Evolutionary conservation across 1,140 invertebrate species (phyloP).

Genomic region (Agrypnia vestita): DNA sequence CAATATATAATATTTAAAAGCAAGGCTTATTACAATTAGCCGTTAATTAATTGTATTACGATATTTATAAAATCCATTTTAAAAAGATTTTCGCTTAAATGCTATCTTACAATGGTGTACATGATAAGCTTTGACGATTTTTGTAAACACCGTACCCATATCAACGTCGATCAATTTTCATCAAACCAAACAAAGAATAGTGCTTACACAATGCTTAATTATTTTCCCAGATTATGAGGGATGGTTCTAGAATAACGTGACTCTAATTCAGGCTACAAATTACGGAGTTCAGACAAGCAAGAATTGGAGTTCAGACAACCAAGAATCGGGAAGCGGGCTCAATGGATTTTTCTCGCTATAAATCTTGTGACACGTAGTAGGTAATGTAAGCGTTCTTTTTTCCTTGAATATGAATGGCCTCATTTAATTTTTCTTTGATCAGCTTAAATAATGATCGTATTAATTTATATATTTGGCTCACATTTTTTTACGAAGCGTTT

Average conservation of each 20-base stretch:
- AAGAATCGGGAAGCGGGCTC: slow-evolving; percentile 12
- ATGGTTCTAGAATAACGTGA: slow-evolving; percentile 10
- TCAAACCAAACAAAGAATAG: slow-evolving; percentile 34
- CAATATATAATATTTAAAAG: no score
- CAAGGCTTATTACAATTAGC: no score
- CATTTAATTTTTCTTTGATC: not conserved
- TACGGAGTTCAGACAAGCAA: slow-evolving; percentile 33
- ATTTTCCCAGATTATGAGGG: slow-evolving; percentile 31
- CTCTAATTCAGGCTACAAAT: slow-evolving; percentile 21
- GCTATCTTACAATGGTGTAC: no score
- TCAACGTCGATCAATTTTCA: slow-evolving; percentile 39
- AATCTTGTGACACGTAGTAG: slow-evolving; percentile 12
- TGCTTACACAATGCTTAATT: slow-evolving; percentile 29
- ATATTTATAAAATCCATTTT: no score
- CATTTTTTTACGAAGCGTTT: no score
- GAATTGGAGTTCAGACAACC: slow-evolving; percentile 26
- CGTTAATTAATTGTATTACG: no score
- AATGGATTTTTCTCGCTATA: slow-evolving; percentile 24
- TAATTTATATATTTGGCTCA: no score
- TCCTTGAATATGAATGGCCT: slow-evolving; percentile 15
- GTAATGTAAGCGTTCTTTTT: not conserved
- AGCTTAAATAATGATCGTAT: slow-evolving; percentile 2
- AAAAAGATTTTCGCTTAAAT: no score
- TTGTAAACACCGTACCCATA: slow-evolving; percentile 13
- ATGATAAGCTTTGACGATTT: not conserved